Percentiles rank a stretch among this genome's conserved stretches.
phyloP scores from a whole-genome alignment of 2,797 vertebrate genomes.

The Phalloptychus januarius region DNA sequence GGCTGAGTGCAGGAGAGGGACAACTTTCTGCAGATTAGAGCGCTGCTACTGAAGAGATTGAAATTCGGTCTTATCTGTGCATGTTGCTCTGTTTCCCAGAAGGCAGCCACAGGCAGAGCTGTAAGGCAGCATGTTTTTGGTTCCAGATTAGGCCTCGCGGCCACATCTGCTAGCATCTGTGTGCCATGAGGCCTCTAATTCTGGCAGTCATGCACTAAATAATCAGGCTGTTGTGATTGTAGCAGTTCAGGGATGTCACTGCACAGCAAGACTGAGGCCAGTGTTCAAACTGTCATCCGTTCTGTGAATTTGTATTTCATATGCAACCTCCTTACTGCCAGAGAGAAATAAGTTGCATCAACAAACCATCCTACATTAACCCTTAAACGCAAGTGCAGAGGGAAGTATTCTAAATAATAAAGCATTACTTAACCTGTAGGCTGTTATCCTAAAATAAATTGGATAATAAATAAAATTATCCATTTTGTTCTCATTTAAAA shows the following conservation, averaged over 20 bases:
- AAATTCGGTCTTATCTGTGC: conserved; percentile 31
- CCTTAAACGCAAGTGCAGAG: not conserved
- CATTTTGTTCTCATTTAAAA: not conserved
- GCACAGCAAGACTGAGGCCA: conserved; percentile 38
- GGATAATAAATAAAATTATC: not conserved
- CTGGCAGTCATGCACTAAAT: conserved; percentile 64
- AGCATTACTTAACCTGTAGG: not conserved
- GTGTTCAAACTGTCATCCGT: conserved; percentile 30
- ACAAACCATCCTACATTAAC: not conserved
- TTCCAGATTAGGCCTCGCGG: conserved; percentile 60
- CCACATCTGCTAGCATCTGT: conserved; percentile 71
- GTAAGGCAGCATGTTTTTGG: conserved; percentile 57
- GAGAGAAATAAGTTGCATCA: not conserved
- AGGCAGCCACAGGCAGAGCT: conserved; percentile 37
- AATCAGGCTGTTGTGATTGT: conserved; percentile 59
- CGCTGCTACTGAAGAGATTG: conserved; percentile 43
- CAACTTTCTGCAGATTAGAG: conserved; percentile 60
- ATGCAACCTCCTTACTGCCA: not conserved
- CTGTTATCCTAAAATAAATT: not conserved
- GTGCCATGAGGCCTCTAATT: conserved; percentile 60
- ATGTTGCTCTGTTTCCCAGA: conserved; percentile 25
- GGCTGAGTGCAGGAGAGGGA: conserved; percentile 17
- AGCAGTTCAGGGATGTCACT: conserved; percentile 48
- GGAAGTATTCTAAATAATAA: not conserved
- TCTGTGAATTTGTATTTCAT: conserved; percentile 24